phyloP scores from a whole-genome alignment of 2,113 vertebrate genomes.

The Prolemur simus region DNA sequence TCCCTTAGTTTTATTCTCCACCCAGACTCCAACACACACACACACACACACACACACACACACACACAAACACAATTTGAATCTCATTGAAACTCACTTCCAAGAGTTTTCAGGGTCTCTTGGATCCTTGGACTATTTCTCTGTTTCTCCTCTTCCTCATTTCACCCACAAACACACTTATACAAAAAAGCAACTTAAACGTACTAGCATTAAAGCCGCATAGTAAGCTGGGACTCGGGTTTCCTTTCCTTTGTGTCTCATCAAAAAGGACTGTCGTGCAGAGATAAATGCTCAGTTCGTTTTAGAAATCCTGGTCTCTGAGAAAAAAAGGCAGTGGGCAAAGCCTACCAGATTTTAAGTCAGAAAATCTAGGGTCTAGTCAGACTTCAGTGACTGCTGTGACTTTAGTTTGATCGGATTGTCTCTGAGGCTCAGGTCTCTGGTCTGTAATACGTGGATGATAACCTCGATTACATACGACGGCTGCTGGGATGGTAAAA shows the following conservation, averaged over 20 bases:
- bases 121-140: neutral
- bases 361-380: neutral
- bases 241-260: neutral
- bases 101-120: neutral
- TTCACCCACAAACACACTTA: conserved; percentile 26
- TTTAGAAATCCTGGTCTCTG: neutral
- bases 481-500: neutral
- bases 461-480: neutral
- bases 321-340: neutral
- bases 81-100: neutral
- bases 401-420: neutral
- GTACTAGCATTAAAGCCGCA: neutral
- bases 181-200: neutral
- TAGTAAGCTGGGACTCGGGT: neutral
- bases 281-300: neutral
- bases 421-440: neutral
- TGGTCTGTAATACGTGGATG: neutral
- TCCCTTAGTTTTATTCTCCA: neutral
- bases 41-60: neutral
- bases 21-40: neutral
- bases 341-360: neutral
- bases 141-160: neutral
- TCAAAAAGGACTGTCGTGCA: neutral
- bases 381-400: neutral
- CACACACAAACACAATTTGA: neutral